phyloP scores from a whole-genome alignment of 2,888 invertebrate species.

The Meganola albula region DNA sequence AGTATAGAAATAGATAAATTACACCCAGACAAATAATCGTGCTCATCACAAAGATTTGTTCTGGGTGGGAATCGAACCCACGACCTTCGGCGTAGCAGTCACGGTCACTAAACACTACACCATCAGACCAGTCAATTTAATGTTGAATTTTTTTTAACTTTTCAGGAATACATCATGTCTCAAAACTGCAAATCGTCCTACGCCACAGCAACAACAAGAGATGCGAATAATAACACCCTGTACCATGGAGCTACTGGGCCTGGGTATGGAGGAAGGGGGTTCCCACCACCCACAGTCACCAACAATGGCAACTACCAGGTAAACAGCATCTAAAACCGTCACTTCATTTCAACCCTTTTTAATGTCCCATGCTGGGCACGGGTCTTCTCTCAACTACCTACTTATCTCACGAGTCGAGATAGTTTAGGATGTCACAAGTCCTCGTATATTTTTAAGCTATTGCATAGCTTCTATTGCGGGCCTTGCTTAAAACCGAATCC shows the following conservation, averaged over 20 bases:
- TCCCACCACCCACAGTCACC: constrained; percentile 50
- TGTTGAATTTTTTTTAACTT: no score
- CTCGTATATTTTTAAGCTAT: no score
- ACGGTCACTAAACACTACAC: no score
- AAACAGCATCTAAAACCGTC: neutral
- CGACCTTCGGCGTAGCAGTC: no score
- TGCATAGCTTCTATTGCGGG: no score
- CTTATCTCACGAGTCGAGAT: neutral
- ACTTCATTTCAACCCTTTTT: neutral
- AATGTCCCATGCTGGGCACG: neutral
- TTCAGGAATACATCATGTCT: constrained; percentile 75
- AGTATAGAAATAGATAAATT: no score
- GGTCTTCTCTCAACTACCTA: neutral
- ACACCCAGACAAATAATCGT: no score
- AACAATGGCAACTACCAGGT: constrained; percentile 61
- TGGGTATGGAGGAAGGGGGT: constrained; percentile 53
- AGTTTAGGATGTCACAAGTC: neutral
- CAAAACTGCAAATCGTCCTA: constrained; percentile 78
- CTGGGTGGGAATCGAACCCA: no score
- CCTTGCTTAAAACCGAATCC: no score
- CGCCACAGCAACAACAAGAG: constrained; percentile 68
- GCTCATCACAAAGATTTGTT: no score
- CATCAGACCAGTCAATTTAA: no score
- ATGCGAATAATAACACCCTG: constrained; percentile 79
- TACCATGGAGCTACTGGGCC: constrained; percentile 59